Evolutionary conservation across 2,888 invertebrate genomes (phyloP), one percentile per base, ranked within the genome.

Genomic region (Gisinianus flammeolus): DNA sequence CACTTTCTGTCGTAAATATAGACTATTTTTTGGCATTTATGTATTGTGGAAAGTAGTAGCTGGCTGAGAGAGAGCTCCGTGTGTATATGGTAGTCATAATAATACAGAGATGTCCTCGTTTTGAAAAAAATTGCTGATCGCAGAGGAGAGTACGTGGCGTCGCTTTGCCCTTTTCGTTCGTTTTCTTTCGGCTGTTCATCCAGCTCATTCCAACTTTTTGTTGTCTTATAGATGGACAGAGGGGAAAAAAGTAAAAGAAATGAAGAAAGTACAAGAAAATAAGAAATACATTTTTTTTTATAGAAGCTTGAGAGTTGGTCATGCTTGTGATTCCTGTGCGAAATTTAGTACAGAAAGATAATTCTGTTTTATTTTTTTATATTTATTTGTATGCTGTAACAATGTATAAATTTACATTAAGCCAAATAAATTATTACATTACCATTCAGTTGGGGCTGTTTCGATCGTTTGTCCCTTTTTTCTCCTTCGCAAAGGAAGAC

Each of bases 51-150:
- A 12, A 8, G 35, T 30, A 4, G 2, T 26, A n/a, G 8, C 12
- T 31, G 26, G 19, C n/a, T 4, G 31, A 22, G 22, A 58, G n/a
- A 6, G 22, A 24, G 6, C 8, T 24, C 22, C 16, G 28, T 68
- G 35, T 35, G 35, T 19, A 35, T 6, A 19, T 58, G 68, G 19
- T 35, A 22, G 16, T 19, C n/a, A 10, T 68, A 68, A 33, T 68
- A 68, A 68, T 33, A 33, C n/a, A 33, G 28, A 68, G 68, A 68
- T 68, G 68, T 33, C 68, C 68, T 68, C 68, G 35, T 68, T 68
- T 33, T 68, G 8, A 24, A 68, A 33, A 33, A 68, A 4, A 33
- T 68, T 68, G 22, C 33, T n/a, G 33, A 28, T 5, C 33, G 33
- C 24, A 33, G 28, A 33, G 10, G n/a, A 68, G 2, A 22, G 35